Evolutionary conservation across 2,797 vertebrate species (phyloP).

Genomic region (Sebastes iracundus): DNA sequence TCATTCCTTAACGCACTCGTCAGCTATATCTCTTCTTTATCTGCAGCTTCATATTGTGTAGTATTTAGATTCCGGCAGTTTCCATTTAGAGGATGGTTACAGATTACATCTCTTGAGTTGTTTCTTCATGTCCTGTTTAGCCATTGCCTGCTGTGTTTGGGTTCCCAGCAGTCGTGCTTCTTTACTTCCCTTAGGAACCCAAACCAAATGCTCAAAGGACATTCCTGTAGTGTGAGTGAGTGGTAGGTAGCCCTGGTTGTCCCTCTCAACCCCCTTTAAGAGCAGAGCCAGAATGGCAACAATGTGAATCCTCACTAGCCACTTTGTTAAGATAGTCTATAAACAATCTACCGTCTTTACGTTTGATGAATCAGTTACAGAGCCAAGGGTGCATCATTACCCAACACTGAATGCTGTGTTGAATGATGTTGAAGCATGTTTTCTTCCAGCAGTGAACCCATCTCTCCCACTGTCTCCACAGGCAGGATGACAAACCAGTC

Average conservation of each 20-base stretch:
- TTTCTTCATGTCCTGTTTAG: constrained; percentile 44
- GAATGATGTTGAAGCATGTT: not conserved
- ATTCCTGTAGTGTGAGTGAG: constrained; percentile 14
- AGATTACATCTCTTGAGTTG: constrained; percentile 48
- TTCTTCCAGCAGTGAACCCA: not conserved
- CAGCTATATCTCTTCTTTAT: not conserved
- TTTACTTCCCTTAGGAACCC: constrained; percentile 16
- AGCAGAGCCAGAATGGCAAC: not conserved
- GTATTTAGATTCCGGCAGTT: constrained; percentile 16
- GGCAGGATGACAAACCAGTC: constrained; percentile 84
- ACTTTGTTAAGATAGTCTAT: constrained; percentile 1
- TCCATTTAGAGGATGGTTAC: constrained; percentile 19
- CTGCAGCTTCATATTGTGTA: not conserved
- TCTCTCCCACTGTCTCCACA: constrained; percentile 35
- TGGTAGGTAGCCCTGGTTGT: constrained; percentile 8
- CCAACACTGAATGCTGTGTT: not conserved
- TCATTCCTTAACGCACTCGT: not conserved
- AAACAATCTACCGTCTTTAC: constrained; percentile 2
- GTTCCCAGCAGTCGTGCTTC: constrained; percentile 23
- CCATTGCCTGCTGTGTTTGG: constrained; percentile 38
- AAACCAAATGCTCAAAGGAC: constrained; percentile 24
- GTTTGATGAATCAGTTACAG: not conserved
- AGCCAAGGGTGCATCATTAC: not conserved
- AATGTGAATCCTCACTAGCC: not conserved
- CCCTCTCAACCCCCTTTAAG: not conserved